phyloP scores from a whole-genome alignment of 1,140 invertebrate species.

The Lordiphosa collinella region DNA sequence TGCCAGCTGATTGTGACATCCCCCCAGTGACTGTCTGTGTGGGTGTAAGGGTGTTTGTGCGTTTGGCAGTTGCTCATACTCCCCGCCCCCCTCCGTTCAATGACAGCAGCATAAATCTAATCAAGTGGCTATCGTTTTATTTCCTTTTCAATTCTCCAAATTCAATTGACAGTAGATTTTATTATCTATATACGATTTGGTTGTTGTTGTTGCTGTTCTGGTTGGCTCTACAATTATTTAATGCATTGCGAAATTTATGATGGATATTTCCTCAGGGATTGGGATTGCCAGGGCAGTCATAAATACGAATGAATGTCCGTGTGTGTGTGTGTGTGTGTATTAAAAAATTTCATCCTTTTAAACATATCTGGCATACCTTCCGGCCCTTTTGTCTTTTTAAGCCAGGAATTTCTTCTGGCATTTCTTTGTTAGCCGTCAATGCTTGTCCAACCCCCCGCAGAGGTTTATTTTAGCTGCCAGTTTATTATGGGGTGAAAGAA shows the following conservation, averaged over 20 bases:
- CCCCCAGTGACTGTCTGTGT: not conserved
- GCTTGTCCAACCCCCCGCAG: constrained; percentile 8
- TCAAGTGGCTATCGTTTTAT: constrained; percentile 62
- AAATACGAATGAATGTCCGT: constrained; percentile 32
- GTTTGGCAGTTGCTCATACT: constrained; percentile 16
- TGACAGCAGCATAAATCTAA: constrained; percentile 53
- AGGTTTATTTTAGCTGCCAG: constrained; percentile 47
- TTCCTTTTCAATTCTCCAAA: constrained; percentile 54
- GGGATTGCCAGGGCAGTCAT: constrained; percentile 44
- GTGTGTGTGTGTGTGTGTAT: constrained; percentile 16
- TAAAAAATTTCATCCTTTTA: constrained; percentile 14
- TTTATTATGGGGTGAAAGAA: constrained; percentile 36
- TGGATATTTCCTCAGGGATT: constrained; percentile 45
- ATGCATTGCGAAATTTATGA: constrained; percentile 63
- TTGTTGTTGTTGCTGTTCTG: constrained; percentile 5
- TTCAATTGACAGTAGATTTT: constrained; percentile 68
- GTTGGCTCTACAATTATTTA: constrained; percentile 49
- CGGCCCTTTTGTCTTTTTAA: constrained; percentile 30
- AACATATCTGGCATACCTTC: constrained; percentile 41
- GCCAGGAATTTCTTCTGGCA: constrained; percentile 36
- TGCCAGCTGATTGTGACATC: constrained; percentile 31
- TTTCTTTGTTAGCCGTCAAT: constrained; percentile 40
- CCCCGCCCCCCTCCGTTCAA: not conserved
- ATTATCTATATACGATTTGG: constrained; percentile 38
- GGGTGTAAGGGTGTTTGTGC: no score